Conservation (phyloP, 2,113 vertebrate species). For the Pimephales promelas region DNA sequence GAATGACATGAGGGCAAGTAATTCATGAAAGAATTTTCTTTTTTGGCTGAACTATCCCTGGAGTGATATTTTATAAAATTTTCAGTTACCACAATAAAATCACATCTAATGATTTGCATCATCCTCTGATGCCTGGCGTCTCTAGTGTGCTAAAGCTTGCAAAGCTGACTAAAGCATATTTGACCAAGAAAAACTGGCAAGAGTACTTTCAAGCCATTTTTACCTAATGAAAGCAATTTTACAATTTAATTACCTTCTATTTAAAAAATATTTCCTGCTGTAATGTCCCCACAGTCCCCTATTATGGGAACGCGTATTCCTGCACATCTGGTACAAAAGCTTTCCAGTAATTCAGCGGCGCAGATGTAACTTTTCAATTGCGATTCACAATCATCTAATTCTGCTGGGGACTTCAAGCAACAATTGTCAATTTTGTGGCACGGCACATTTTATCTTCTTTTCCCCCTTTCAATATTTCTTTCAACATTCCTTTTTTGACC, state of each 20-base stretch:
- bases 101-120: conserved; percentile 1
- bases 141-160: background rate
- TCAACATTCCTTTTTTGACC: conserved; percentile 72
- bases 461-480: conserved; percentile 58
- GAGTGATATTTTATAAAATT: conserved; percentile 19
- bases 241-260: background rate
- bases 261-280: background rate
- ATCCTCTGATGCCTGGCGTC: background rate
- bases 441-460: background rate
- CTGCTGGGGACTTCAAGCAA: conserved; percentile 18
- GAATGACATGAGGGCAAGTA: too few relatives aligned
- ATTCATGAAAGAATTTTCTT: too few relatives aligned
- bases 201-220: background rate
- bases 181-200: background rate
- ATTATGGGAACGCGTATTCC: background rate
- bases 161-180: background rate
- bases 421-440: conserved; percentile 28
- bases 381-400: background rate
- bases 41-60: background rate
- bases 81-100: background rate
- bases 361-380: background rate
- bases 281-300: background rate
- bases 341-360: background rate
- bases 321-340: background rate
- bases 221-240: conserved; percentile 2